phyloP scores from a whole-genome alignment of 2,888 invertebrate species.

The Tribolium freemani region DNA sequence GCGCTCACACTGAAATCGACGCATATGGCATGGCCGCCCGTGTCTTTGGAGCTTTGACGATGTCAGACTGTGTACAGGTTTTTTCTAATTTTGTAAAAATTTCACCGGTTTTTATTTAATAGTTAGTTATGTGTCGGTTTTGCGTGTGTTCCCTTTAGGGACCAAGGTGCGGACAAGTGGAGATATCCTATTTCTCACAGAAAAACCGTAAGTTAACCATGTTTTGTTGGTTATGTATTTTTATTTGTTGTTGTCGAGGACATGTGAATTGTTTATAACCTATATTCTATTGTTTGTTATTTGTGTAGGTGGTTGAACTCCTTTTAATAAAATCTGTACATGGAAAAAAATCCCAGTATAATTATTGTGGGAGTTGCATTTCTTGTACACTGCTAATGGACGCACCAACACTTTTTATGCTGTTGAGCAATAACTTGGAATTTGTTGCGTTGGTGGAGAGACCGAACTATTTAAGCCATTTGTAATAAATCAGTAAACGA shows the following conservation, averaged over 20 bases:
- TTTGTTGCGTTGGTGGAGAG: slow-evolving; percentile 34
- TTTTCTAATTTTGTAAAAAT: slow-evolving; percentile 26
- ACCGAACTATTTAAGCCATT: slow-evolving; percentile 6
- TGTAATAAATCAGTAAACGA: slow-evolving; percentile 21
- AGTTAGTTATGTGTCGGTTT: slow-evolving; percentile 20
- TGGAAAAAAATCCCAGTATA: neutral
- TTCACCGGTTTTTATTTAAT: slow-evolving; percentile 9
- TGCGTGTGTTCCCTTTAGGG: slow-evolving; percentile 2
- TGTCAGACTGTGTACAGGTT: slow-evolving; percentile 29
- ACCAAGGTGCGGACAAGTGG: neutral
- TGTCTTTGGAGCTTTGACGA: slow-evolving; percentile 18
- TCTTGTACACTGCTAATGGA: neutral
- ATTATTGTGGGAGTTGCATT: neutral
- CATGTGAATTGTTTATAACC: slow-evolving; percentile 48
- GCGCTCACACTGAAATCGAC: slow-evolving; percentile 10
- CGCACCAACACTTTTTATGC: neutral
- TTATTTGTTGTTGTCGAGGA: slow-evolving; percentile 44
- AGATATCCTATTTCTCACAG: neutral
- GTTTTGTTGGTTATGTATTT: slow-evolving; percentile 49
- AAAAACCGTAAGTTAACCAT: slow-evolving; percentile 44
- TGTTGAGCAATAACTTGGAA: slow-evolving; percentile 34
- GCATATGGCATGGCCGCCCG: slow-evolving; percentile 45
- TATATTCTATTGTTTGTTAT: slow-evolving; percentile 16
- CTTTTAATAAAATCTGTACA: neutral
- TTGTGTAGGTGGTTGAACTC: slow-evolving; percentile 1